phyloP scores from a whole-genome alignment of 2,113 vertebrate species.

The Menura novaehollandiae region DNA sequence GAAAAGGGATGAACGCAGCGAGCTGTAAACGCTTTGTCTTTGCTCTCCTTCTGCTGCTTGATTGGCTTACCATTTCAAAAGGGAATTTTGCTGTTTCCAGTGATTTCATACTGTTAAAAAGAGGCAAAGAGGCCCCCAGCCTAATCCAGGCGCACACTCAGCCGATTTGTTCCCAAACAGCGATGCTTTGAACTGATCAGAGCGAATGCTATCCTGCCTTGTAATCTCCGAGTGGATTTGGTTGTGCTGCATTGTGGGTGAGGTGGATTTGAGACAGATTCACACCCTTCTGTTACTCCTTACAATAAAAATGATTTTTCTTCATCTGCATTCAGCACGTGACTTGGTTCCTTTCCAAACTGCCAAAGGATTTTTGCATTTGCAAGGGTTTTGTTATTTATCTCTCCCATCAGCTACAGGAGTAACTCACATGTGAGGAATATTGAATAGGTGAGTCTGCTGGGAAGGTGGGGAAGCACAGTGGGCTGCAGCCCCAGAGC shows the following conservation, averaged over 20 bases:
- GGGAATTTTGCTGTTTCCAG: not conserved
- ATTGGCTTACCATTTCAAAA: not conserved
- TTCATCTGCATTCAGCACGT: conserved; percentile 30
- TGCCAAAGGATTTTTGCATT: not conserved
- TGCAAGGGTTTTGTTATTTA: conserved; percentile 6
- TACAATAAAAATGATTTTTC: conserved; percentile 21
- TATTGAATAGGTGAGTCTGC: not conserved
- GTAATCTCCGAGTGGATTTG: not conserved
- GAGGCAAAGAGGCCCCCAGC: not conserved
- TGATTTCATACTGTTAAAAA: not conserved
- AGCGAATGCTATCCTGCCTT: not conserved
- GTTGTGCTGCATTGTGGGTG: not conserved
- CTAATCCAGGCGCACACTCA: not conserved
- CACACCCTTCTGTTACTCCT: conserved; percentile 3
- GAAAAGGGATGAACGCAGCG: not conserved
- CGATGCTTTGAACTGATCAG: not conserved
- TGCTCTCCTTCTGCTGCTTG: not conserved
- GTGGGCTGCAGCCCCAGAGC: not conserved
- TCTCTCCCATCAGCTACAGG: not conserved
- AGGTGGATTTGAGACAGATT: not conserved
- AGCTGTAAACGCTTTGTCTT: not conserved
- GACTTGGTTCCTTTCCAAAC: conserved; percentile 18
- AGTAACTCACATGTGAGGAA: not conserved
- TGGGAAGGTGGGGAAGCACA: not conserved
- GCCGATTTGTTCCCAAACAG: not conserved